Percentiles rank a stretch among this genome's conserved stretches.
These are phyloP conservation scores for Drosophila lacteicornis DNA, from an alignment of 1,140 invertebrate genomes.

Conservation along the genomic window DNA sequence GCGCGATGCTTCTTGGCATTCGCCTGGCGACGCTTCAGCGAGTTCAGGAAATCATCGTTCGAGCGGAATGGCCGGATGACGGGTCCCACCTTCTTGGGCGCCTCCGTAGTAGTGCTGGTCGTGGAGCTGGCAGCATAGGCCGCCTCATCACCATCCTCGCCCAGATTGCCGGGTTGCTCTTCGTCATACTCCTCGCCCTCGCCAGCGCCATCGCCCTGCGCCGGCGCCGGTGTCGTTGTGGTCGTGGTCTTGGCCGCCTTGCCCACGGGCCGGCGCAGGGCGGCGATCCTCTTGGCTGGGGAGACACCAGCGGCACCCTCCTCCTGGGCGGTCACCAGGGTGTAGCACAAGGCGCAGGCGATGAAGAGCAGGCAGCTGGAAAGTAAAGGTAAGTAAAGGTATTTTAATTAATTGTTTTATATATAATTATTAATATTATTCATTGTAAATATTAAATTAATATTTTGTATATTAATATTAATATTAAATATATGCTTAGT, in stretches of 20 bases:
- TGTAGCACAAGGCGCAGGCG: slow-evolving; percentile 70
- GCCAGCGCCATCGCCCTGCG: slow-evolving; percentile 49
- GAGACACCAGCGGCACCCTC: slow-evolving; percentile 45
- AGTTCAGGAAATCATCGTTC: slow-evolving; percentile 90
- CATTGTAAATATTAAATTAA: background rate
- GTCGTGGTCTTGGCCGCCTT: slow-evolving; percentile 71
- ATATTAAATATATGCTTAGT: background rate
- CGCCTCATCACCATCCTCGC: slow-evolving; percentile 84
- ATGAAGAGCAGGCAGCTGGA: slow-evolving; percentile 80
- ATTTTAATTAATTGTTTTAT: too few species aligned
- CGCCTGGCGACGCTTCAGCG: slow-evolving; percentile 88
- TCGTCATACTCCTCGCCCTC: slow-evolving; percentile 85
- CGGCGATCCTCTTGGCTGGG: slow-evolving; percentile 72
- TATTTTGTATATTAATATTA: background rate
- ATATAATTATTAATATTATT: background rate
- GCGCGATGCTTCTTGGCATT: slow-evolving; percentile 85
- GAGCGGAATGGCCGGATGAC: slow-evolving; percentile 89
- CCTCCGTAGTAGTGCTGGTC: slow-evolving; percentile 89
- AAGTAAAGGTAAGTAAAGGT: background rate
- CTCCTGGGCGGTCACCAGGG: slow-evolving; percentile 64
- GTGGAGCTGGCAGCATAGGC: slow-evolving; percentile 75
- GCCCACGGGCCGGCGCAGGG: slow-evolving; percentile 74
- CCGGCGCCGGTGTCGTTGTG: slow-evolving; percentile 73
- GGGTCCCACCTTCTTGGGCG: slow-evolving; percentile 88
- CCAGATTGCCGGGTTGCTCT: slow-evolving; percentile 78